Conservation (phyloP, 2,888 invertebrate species). For the Hirudinaria manillensis region DNA sequence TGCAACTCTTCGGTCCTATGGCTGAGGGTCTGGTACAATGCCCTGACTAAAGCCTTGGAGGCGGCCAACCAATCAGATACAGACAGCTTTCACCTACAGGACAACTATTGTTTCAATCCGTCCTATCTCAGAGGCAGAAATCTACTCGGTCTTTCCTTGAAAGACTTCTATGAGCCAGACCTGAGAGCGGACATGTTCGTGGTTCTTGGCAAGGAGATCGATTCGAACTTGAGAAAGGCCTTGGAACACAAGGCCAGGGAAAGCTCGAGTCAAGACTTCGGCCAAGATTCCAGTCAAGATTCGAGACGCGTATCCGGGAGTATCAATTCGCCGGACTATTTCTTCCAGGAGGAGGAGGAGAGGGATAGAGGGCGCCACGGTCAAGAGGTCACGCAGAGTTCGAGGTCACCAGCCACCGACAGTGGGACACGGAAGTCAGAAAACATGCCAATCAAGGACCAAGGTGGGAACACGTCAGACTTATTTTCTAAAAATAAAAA, state of each 20-base stretch:
- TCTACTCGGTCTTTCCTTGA: background rate
- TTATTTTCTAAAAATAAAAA: too few relatives aligned
- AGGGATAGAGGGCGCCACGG: too few relatives aligned
- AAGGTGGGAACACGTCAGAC: too few relatives aligned
- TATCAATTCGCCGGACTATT: background rate
- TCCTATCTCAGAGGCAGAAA: conserved; percentile 3
- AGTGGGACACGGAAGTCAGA: too few relatives aligned
- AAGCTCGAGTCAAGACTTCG: background rate
- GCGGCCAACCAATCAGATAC: background rate
- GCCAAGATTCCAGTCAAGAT: background rate
- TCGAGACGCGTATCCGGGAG: background rate
- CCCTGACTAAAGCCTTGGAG: background rate
- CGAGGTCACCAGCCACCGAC: too few relatives aligned
- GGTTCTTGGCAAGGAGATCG: background rate
- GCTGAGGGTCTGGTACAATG: conserved; percentile 34
- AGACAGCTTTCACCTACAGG: background rate
- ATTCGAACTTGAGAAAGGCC: background rate
- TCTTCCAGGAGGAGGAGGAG: background rate
- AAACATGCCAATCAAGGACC: too few relatives aligned
- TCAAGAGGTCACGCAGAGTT: too few relatives aligned
- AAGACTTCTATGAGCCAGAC: conserved; percentile 13
- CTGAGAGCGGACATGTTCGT: background rate
- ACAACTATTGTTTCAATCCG: conserved; percentile 6
- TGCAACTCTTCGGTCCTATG: conserved; percentile 36
- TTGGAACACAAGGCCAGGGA: background rate